These are phyloP conservation scores for Drosophila paramelanica DNA, from an alignment of 2,888 invertebrate species.

Conservation along the genomic window DNA sequence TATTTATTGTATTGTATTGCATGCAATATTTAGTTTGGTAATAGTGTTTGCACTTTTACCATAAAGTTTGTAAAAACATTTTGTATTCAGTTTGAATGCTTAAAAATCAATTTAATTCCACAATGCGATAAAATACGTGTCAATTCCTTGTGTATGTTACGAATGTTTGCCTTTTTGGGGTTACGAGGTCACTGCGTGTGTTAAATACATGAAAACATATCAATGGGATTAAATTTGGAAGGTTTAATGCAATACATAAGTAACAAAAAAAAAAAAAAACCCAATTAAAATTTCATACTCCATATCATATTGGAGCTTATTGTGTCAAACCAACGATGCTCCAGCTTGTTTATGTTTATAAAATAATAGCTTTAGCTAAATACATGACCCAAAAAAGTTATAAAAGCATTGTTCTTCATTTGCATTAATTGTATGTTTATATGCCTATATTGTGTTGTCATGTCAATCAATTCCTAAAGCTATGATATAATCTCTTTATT, in stretches of 20 bases:
- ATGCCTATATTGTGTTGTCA: too few relatives aligned
- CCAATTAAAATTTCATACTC: neutral
- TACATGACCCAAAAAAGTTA: too few relatives aligned
- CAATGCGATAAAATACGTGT: slow-evolving; percentile 11
- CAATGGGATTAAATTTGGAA: slow-evolving; percentile 1
- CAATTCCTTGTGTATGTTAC: slow-evolving; percentile 4
- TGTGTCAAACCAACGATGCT: too few relatives aligned
- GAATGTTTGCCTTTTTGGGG: slow-evolving; percentile 7
- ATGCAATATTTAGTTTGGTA: slow-evolving; percentile 74
- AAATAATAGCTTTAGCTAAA: too few relatives aligned
- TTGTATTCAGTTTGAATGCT: slow-evolving; percentile 7
- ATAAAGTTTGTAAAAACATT: slow-evolving; percentile 16
- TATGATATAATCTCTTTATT: too few relatives aligned
- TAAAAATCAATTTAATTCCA: slow-evolving; percentile 62
- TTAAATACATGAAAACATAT: slow-evolving; percentile 8
- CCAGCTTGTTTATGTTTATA: too few relatives aligned
- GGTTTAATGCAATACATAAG: neutral
- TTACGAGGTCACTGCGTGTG: slow-evolving; percentile 19
- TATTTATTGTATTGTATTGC: slow-evolving; percentile 66
- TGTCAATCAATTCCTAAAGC: too few relatives aligned
- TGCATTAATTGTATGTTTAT: too few relatives aligned
- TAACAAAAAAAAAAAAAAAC: neutral
- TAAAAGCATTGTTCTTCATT: too few relatives aligned
- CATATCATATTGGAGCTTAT: too few relatives aligned
- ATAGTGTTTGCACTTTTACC: slow-evolving; percentile 66